Base-by-base conservation (phyloP, 1,140 invertebrate genomes). In the Trialeurodes vaporariorum region DNA sequence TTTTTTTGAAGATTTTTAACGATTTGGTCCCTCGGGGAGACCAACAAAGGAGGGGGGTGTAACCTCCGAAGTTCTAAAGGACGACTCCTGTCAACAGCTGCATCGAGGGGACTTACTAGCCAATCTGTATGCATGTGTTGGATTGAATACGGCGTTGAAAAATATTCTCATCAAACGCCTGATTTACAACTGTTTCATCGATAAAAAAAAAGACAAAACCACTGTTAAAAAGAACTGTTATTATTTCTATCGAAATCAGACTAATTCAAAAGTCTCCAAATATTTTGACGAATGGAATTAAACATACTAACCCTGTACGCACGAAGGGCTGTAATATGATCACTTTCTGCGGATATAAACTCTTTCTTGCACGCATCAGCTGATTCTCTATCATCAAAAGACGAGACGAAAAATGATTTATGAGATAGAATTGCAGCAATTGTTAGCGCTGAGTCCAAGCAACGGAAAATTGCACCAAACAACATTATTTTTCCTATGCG, bases 371-470 rank as follows among this genome's bases (percentile, higher is more conserved):
- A 88, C 2, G 82, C 83, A 73, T 89, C 84, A 0, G 88, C 86
- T 78, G 88, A 83, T 2, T 86, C 79, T 73, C 84, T 85, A 72
- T 91, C 89, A 25, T 85, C 88, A 73, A 92, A 85, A 0, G 91
- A 89, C 40, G 86, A 81, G 0, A 87, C 79, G 75, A 94, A 94
- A 0, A 92, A 90, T 72, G 86, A 90, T 77, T 92, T 92, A 75
- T 93, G 86, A 68, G 92, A 90, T 2, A 98, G 79, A 75, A 87
- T 89, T 58, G 94, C 92, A 1, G 94, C 94, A 74, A 98, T 93
- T 11, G 94, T 97, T 0, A 98, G 79, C 0, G 95, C 87, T 1
- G 94, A 94, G 79, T 97, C 93, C 2, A 98, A 81, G 77, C 95
- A 98, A 73, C 92, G 92, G 72, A 98, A 90, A 64, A 96, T 91